A percentile compares a stretch with the other conserved stretches of the same genome.
Conservation (phyloP, 2,888 invertebrate species). For the Odontocolon sp. region DNA sequence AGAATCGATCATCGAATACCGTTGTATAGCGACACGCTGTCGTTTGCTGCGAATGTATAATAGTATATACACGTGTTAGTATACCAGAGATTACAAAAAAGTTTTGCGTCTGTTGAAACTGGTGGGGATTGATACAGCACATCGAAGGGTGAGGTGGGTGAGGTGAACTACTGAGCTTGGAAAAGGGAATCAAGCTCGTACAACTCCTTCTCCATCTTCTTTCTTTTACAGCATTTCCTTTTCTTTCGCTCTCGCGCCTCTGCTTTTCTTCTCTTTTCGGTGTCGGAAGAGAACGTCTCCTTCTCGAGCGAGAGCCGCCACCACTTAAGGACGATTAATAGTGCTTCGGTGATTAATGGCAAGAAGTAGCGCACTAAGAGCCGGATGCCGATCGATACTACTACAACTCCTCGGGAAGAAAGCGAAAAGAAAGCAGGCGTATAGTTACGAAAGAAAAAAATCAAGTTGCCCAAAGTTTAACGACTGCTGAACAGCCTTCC, state of each 20-base stretch:
- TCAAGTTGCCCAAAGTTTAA: neutral
- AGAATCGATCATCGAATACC: conserved; percentile 51
- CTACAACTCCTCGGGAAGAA: neutral
- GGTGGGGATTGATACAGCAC: conserved; percentile 22
- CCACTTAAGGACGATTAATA: conserved; percentile 73
- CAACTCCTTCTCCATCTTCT: conserved; percentile 18
- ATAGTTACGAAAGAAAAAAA: neutral
- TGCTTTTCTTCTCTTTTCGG: conserved; percentile 11
- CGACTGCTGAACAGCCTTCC: too few relatives aligned
- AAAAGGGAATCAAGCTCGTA: neutral
- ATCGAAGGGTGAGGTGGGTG: conserved; percentile 21
- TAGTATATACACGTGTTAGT: neutral
- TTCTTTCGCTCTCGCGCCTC: neutral
- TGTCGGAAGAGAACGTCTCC: conserved; percentile 53
- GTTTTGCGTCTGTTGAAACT: conserved; percentile 24
- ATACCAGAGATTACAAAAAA: conserved; percentile 24
- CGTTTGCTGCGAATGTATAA: conserved; percentile 6
- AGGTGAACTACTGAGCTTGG: conserved; percentile 21
- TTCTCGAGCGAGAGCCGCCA: conserved; percentile 48
- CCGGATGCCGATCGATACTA: conserved; percentile 61
- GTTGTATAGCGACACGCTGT: neutral
- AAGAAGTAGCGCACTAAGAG: conserved; percentile 58
- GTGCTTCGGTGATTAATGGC: conserved; percentile 69
- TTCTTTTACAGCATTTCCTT: conserved; percentile 5
- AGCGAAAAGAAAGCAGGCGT: conserved; percentile 13